These are phyloP conservation scores for Pegoplata infirma DNA, from an alignment of 2,888 invertebrate species.

Conservation along the genomic window DNA sequence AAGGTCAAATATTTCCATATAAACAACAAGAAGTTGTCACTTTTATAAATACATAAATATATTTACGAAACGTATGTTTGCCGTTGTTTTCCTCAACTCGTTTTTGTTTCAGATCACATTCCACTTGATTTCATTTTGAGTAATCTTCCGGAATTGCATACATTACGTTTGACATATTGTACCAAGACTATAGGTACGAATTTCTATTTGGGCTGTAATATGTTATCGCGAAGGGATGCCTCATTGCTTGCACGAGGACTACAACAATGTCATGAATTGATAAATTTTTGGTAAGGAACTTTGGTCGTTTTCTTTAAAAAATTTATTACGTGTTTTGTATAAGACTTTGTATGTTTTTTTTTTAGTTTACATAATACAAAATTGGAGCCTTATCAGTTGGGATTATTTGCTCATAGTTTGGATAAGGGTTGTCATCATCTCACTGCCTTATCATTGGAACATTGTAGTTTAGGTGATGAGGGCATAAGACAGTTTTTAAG, in stretches of 20 bases:
- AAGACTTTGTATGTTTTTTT: slow-evolving; percentile 12
- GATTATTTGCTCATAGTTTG: slow-evolving; percentile 71
- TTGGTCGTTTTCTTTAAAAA: background rate
- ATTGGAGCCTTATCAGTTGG: slow-evolving; percentile 73
- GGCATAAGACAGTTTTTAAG: slow-evolving; percentile 74
- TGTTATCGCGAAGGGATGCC: slow-evolving; percentile 74
- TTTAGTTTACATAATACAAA: slow-evolving; percentile 75
- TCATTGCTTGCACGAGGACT: slow-evolving; percentile 72
- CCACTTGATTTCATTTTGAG: slow-evolving; percentile 77
- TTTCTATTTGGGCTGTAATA: slow-evolving; percentile 76
- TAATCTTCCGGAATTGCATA: slow-evolving; percentile 76
- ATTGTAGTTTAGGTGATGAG: slow-evolving; percentile 75
- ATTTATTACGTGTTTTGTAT: slow-evolving; percentile 11
- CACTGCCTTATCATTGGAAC: slow-evolving; percentile 69
- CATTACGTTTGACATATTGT: slow-evolving; percentile 75
- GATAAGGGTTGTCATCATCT: slow-evolving; percentile 76
- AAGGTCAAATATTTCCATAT: background rate
- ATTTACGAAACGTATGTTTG: slow-evolving; percentile 31
- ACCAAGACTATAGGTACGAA: slow-evolving; percentile 76
- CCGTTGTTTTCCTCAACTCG: background rate
- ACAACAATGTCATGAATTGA: slow-evolving; percentile 74
- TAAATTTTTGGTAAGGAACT: slow-evolving; percentile 72
- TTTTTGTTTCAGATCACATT: slow-evolving; percentile 74
- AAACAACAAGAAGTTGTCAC: background rate
- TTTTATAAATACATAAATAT: slow-evolving; percentile 6